phyloP scores from a whole-genome alignment of 2,888 invertebrate species.

The Microplitis deprimator region DNA sequence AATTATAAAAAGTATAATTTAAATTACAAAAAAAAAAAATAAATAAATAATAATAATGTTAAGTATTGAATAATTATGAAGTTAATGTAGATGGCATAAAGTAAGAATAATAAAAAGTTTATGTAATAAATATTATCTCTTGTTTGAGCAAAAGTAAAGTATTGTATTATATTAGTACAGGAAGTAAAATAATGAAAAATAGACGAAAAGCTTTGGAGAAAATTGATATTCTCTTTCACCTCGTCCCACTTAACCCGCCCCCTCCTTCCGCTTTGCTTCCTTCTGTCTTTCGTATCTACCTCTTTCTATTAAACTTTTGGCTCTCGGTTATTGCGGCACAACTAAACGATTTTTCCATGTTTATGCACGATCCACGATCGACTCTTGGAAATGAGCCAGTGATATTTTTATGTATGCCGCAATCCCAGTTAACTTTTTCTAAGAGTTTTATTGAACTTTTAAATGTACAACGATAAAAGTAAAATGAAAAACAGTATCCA shows the following conservation, averaged over 20 bases:
- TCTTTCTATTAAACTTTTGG: slow-evolving; percentile 21
- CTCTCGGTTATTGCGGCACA: slow-evolving; percentile 18
- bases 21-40: not conserved
- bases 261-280: slow-evolving; percentile 45
- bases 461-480: too few relatives aligned
- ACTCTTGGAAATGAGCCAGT: slow-evolving; percentile 33
- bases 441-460: not conserved
- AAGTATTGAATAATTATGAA: not conserved
- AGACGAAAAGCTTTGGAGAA: slow-evolving; percentile 25
- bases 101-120: not conserved
- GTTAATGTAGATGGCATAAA: not conserved
- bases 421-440: not conserved
- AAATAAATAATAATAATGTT: not conserved
- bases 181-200: slow-evolving; percentile 16
- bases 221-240: slow-evolving; percentile 42
- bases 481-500: not conserved
- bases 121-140: slow-evolving; percentile 1
- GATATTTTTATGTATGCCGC: slow-evolving; percentile 35
- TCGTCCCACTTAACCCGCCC: slow-evolving; percentile 40
- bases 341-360: slow-evolving; percentile 24
- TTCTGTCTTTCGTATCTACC: slow-evolving; percentile 17
- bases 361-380: slow-evolving; percentile 20
- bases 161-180: not conserved
- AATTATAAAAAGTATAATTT: not conserved
- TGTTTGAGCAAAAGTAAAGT: not conserved